phyloP scores from a whole-genome alignment of 2,797 vertebrate genomes.

The Rhinichthys osculus region DNA sequence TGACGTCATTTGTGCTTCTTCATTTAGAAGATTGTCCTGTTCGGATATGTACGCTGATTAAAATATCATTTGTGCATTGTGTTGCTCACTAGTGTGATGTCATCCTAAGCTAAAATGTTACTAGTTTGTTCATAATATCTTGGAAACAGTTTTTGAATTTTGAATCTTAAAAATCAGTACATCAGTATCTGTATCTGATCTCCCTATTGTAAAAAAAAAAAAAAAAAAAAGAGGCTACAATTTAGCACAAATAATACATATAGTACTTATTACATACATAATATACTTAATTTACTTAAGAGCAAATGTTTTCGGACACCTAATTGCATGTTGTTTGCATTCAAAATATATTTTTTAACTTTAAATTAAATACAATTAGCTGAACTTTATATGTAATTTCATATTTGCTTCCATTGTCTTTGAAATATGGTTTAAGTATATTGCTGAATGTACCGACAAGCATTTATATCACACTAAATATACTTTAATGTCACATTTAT shows the following conservation, averaged over 20 bases:
- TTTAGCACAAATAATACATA: neutral
- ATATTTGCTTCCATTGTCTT: neutral
- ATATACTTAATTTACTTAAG: neutral
- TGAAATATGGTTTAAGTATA: neutral
- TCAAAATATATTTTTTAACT: too few species aligned
- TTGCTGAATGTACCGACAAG: neutral
- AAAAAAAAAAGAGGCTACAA: neutral
- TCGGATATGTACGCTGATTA: neutral
- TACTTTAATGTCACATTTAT: too few species aligned
- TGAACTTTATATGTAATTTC: neutral
- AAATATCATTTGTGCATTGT: slow-evolving; percentile 37
- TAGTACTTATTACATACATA: neutral
- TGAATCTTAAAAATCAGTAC: neutral
- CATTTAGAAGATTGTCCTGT: neutral
- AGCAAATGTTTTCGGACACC: neutral
- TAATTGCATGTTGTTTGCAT: too few species aligned
- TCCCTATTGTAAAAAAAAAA: neutral
- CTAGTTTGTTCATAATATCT: neutral
- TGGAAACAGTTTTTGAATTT: neutral
- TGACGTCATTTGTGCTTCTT: slow-evolving; percentile 56
- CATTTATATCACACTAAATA: neutral
- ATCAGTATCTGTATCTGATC: too few species aligned
- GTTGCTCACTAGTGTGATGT: neutral
- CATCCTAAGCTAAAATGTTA: neutral
- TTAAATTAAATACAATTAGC: neutral